Percentiles rank a stretch among this genome's conserved stretches.
phyloP scores from a whole-genome alignment of 2,888 invertebrate genomes.

The Orchestes rusci region DNA sequence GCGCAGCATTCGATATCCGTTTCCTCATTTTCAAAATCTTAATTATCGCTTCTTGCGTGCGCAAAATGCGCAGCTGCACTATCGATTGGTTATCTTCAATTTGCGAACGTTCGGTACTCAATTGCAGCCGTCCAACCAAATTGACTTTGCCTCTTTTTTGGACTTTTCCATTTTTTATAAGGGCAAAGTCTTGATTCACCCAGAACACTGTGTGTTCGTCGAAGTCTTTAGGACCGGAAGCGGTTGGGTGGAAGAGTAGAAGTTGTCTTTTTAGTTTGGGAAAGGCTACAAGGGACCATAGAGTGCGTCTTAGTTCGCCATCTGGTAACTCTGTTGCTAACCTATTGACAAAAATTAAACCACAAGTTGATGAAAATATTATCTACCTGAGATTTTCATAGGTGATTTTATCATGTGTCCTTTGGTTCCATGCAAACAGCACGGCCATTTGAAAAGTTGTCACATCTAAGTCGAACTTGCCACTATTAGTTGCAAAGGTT shows the following conservation, averaged over 20 bases:
- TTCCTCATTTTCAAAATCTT: slow-evolving; percentile 99
- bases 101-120: slow-evolving; percentile 91
- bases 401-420: slow-evolving; percentile 86
- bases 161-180: slow-evolving; percentile 88
- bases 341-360: slow-evolving; percentile 5
- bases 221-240: slow-evolving; percentile 89
- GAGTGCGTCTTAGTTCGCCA: slow-evolving; percentile 86
- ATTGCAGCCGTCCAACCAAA: slow-evolving; percentile 88
- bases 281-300: slow-evolving; percentile 94
- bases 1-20: slow-evolving; percentile 83
- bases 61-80: slow-evolving; percentile 88
- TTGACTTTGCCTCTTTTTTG: slow-evolving; percentile 95
- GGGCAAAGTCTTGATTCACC: slow-evolving; percentile 95
- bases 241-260: slow-evolving; percentile 70
- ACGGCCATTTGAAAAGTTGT: slow-evolving; percentile 99
- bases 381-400: slow-evolving; percentile 80
- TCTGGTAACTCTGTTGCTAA: slow-evolving; percentile 96
- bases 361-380: background rate
- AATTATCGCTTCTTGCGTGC: slow-evolving; percentile 95
- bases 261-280: slow-evolving; percentile 94
- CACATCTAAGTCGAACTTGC: slow-evolving; percentile 94
- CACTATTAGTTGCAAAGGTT: slow-evolving; percentile 86
- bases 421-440: slow-evolving; percentile 97
- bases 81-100: slow-evolving; percentile 98
- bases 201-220: slow-evolving; percentile 87